Evolutionary conservation across 2,888 invertebrate genomes (phyloP), one percentile per base, ranked within the genome.

Genomic region (Magallana nippona): DNA sequence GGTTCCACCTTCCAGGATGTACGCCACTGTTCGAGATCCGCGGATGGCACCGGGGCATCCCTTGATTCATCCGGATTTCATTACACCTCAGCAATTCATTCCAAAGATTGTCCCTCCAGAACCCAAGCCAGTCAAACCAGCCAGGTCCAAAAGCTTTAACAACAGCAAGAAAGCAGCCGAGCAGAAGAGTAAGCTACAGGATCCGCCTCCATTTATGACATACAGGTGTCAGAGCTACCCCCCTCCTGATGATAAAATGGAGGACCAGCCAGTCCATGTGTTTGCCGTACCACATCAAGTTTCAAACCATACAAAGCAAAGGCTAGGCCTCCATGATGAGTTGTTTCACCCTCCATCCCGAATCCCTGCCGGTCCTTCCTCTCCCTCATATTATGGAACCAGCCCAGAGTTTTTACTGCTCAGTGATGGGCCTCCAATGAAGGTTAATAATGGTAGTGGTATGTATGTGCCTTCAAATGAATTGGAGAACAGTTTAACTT

Each of bases 401-500:
- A 22, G 27, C 2, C 17, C 15, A 22, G 57, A 58, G 22, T 57
- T 57, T 22, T 19, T n/a, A 11, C 10, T 57, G 5, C 56, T 19
- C 8, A 22, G 5, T 27, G 57, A 19, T 79, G 22, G 57, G 57
- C 27, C 57, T 19, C n/a, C 55, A 19, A 15, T 15, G 22, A 55
- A 57, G 10, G 19, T 27, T 17, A 22, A 13, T 11, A 58, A 55
- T 27, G 44, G 44, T 44, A 56, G 57, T 79, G 58, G 82, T 17
- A 55, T 63, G 22, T 82, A 82, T 82, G 71, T 82, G 71, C 82
- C 82, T 22, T 82, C 82, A 44, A 82, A 82, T 55, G 71, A 71
- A 71, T 71, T 27, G 13, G 27, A 22, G 15, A 71, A 19, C 71
- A 71, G 71, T 22, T 71, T 71, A 71, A 71, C 71, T 71, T 32